Evolutionary conservation across 2,888 invertebrate species (phyloP), one percentile per base, ranked within the genome.

Genomic region (Clusia tigrina): DNA sequence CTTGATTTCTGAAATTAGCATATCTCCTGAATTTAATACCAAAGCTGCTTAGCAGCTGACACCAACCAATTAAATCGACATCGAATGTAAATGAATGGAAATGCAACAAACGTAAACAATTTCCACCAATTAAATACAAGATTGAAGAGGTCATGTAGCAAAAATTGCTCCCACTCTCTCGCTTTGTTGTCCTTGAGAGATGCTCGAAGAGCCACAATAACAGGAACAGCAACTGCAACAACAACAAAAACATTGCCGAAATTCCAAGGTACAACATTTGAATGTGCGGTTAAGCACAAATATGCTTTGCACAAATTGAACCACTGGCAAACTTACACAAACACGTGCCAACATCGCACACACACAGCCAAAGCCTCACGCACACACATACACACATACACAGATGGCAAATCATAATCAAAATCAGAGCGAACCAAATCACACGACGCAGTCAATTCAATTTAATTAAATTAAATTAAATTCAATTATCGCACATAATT

Each of bases 401-500:
- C 48, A 20, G 15, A 22, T 15, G 3, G 42, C 10, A 15, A 48
- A 18, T 48, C 48, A 48, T 48, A 48, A 48, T 48, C 18, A 9
- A 48, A 22, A 18, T 20, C 20, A 18, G 48, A 48, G 22, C n/a
- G n/a, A n/a, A 15, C 48, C 18, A 42, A 42, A 42, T 15, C 48
- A 48, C 18, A 48, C 32, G 12, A 32, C 32, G n/a, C n/a, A 32
- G n/a, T 32, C 5, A 18, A 48, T 48, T 20, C 22, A 20, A 48
- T 48, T 48, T 2, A 48, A 74, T 76, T 74, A 67, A 68, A 65
- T 72, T 74, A 71, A 74, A 75, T 74, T 72, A 74, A 71, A 74
- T 71, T 76, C 74, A 74, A 76, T 75, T 74, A 75, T 74, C 75
- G 73, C 69, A 71, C 74, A 74, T 74, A 74, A 74, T 74, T 74